These are phyloP conservation scores for Tribolium freemani DNA, from an alignment of 2,888 invertebrate species.

Conservation along the genomic window DNA sequence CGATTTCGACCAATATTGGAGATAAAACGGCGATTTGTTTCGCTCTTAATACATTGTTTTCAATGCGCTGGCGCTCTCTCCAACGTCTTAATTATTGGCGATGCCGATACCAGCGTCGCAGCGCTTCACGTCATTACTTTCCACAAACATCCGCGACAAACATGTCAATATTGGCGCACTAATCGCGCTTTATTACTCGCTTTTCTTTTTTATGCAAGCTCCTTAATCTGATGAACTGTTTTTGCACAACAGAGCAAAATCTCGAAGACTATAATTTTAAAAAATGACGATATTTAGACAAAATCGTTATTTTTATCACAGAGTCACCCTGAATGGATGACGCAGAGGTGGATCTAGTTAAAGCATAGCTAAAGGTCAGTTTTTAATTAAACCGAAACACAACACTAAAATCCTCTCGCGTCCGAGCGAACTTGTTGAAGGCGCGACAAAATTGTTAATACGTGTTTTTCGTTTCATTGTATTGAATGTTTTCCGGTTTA, in stretches of 20 bases:
- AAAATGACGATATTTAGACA: too few species aligned
- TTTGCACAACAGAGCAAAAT: neutral
- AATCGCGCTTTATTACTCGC: neutral
- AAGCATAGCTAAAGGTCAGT: too few species aligned
- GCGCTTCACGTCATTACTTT: constrained; percentile 22
- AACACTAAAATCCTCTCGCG: too few species aligned
- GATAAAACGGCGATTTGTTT: constrained; percentile 29
- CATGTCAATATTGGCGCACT: constrained; percentile 33
- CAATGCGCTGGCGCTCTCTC: constrained; percentile 16
- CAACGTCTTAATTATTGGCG: constrained; percentile 18
- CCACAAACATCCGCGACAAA: constrained; percentile 39
- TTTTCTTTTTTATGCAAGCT: neutral
- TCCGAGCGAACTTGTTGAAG: too few species aligned
- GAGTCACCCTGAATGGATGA: too few species aligned
- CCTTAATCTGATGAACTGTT: neutral
- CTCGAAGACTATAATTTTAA: too few species aligned
- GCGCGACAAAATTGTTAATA: neutral
- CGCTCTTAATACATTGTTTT: constrained; percentile 24
- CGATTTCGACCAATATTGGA: constrained; percentile 24
- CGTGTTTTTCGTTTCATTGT: constrained; percentile 3
- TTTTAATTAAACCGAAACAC: too few species aligned
- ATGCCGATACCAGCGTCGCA: constrained; percentile 21
- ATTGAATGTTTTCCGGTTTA: constrained; percentile 20
- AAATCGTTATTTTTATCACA: too few species aligned
- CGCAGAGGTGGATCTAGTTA: too few species aligned